Base-by-base conservation (phyloP, 2,888 invertebrate genomes). In the Xylocampa areola region DNA sequence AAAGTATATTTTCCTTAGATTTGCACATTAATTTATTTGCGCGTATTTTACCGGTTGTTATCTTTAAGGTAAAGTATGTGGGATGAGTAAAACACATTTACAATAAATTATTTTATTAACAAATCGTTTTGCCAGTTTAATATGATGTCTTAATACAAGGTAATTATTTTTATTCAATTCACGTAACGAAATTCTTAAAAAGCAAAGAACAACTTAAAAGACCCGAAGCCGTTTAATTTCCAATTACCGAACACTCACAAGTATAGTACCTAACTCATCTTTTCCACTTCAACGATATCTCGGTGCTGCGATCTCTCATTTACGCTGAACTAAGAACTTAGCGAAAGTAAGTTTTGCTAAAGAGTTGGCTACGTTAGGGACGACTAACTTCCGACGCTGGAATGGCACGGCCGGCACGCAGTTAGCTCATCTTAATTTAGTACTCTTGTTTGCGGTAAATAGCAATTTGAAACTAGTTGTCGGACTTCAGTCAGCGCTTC, bases 391-490 rank as follows among this genome's bases (percentile, higher is more conserved):
- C 45, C 51, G 58, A 57, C 53, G 61, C 27, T 55, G 64, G 65
- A 67, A 76, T 66, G 64, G 67, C 59, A 67, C 68, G 71, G 65
- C 72, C 48, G 73, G 80, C 73, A 83, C 80, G 82, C 84, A 85
- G 83, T 85, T 81, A 81, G 81, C 85, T 85, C 86, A 86, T 89
- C 87, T 89, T 89, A 89, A 90, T 91, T 90, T 88, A 87, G 84
- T 82, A 81, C 81, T 87, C 90, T 89, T 91, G 90, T 90, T 89
- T 88, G 87, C 73, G 87, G 88, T 88, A 90, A 90, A 89, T 88
- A 90, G 85, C 86, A 87, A 90, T 90, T 92, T 89, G 82, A 82
- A 86, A 85, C 86, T 86, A 86, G 86, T 87, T 85, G 85, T 86
- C 80, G 76, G 77, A 82, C 82, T 89, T 86, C 76, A 73, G 72